Conservation (phyloP, 2,888 invertebrate genomes). For the Charanyca ferruginea region DNA sequence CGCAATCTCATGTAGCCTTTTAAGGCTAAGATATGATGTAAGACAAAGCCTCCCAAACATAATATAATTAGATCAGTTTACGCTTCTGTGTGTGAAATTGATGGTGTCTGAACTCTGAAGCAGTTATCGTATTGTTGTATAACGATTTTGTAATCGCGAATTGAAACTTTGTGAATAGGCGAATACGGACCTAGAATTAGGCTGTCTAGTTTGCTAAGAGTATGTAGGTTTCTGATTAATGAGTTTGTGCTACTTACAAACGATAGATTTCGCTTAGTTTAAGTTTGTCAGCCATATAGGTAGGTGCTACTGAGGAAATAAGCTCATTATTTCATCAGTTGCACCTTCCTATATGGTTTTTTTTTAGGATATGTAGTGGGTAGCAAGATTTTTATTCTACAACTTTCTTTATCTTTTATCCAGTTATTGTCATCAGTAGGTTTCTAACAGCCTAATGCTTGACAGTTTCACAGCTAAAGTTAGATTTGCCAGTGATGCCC, state of each 20-base stretch:
- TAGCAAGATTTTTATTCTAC: too few relatives aligned
- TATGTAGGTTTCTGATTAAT: conserved; percentile 53
- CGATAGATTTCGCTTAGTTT: conserved; percentile 13
- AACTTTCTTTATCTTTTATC: too few relatives aligned
- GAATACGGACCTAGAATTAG: conserved; percentile 22
- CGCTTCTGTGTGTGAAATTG: conserved; percentile 59
- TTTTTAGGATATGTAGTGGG: too few relatives aligned
- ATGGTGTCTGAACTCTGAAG: conserved; percentile 44
- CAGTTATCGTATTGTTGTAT: conserved; percentile 41
- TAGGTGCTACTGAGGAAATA: too few relatives aligned
- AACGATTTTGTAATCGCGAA: conserved; percentile 46
- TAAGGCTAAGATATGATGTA: conserved; percentile 71
- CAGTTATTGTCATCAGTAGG: too few relatives aligned
- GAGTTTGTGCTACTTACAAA: conserved; percentile 43
- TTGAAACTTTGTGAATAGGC: conserved; percentile 23
- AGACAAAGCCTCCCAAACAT: conserved; percentile 68
- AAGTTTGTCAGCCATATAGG: too few relatives aligned
- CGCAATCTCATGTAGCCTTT: conserved; percentile 75
- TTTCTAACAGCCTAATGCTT: too few relatives aligned
- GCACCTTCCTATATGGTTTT: too few relatives aligned
- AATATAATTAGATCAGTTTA: conserved; percentile 73
- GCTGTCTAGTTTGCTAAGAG: conserved; percentile 33
- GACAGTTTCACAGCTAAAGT: too few relatives aligned
- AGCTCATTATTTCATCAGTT: conserved; percentile 17
- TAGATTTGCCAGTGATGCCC: too few relatives aligned